Base-by-base conservation (phyloP, 2,888 invertebrate species). In the Acleris sparsana region DNA sequence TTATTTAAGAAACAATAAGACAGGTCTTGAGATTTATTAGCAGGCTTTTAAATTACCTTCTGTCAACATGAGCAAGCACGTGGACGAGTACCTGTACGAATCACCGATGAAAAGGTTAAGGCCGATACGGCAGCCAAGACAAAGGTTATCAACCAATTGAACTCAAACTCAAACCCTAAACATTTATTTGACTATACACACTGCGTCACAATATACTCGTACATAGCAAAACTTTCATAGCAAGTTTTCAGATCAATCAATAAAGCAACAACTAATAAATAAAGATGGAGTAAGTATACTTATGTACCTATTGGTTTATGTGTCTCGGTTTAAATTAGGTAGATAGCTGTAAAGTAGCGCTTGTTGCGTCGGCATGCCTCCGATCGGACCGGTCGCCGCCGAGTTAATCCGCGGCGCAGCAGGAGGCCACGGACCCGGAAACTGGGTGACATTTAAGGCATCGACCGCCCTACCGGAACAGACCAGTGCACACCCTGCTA, bases 401-500 rank as follows among this genome's bases (percentile, higher is more conserved):
- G 74, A 74, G 79, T 83, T 80, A 85, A 84, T 85, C 81, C 76
- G 76, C 75, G 62, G 56, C 52, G 70, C 71, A 71, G 72, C 73
- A 68, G 68, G 70, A 70, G 75, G 74, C 79, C 75, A 75, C 75
- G 77, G 76, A 78, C 80, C 80, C 80, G 83, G 86, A 83, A 86
- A 84, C 80, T 80, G 76, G 80, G 81, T 84, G 87, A 87, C 86
- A 84, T 84, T 86, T 85, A 79, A 82, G 83, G 79, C 85, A 86
- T 86, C 83, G 82, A 84, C 72, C 81, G 79, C 75, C 75, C 75
- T 69, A 68, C 73, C 73, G 76, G 78, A 78, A 80, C 74, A 77
- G 70, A 78, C 77, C 78, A 77, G 71, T 72, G 71, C 75, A 73
- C 77, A 74, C 75, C 75, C 76, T 73, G 66, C 67, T 9, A 9